Evolutionary conservation across 2,797 vertebrate species (phyloP), one percentile per base, ranked within the genome.

Genomic region (Pseudomugil tenellus): DNA sequence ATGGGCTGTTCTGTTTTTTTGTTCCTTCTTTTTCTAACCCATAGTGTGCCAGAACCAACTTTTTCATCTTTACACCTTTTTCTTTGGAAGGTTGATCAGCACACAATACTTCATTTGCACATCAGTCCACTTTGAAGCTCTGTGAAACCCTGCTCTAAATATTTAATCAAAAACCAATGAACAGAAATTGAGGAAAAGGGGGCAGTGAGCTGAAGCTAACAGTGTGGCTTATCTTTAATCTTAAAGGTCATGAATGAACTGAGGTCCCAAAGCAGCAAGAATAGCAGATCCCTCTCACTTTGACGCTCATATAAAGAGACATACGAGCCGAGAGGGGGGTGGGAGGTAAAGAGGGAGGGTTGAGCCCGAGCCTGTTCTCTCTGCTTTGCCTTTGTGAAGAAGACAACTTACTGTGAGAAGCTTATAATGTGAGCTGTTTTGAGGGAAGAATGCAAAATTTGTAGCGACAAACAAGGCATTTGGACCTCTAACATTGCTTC

Each of bases 271-370:
- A 85, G 81, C 75, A 81, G 67, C 58, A 56, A 65, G 68, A 86
- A 74, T 79, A 66, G 71, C 74, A 78, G 49, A 79, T 85, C 69
- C 68, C 68, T 32, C 59, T 48, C 74, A 83, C 77, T 81, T 88
- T 89, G 89, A 93, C 84, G 55, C 70, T 82, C 70, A 91, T 64
- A 73, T 63, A 81, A 76, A 87, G 79, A 85, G 80, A 92, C 86
- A 65, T 63, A 14, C 58, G 63, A 75, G 74, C 67, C 58, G 41
- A 56, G 49, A 58, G 79, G 63, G 74, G 67, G 57, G 67, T 16
- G 31, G 39, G 53, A 53, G 39, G 41, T 49, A 51, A 46, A 46
- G 52, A 65, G 61, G 72, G 41, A 52, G 26, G 61, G 56, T 31
- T 58, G 43, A 61, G 70, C 26, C 55, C 55, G 49, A 73, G 62